A percentile compares a stretch with the other conserved stretches of the same genome.
These are phyloP conservation scores for Lochmaea crataegi DNA, from an alignment of 2,888 invertebrate genomes.

Conservation along the genomic window DNA sequence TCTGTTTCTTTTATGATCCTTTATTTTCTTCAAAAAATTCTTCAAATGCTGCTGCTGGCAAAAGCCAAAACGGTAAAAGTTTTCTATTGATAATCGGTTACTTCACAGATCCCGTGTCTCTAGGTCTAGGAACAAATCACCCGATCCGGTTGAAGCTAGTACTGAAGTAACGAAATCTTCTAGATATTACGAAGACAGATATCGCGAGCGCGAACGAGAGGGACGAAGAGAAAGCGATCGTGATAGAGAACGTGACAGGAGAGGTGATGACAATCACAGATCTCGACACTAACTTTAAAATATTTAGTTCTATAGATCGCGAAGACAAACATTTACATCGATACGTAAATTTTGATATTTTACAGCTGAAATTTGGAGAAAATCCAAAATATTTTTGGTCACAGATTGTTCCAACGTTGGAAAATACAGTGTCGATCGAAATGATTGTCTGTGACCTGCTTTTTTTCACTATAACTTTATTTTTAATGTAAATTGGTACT, in stretches of 20 bases:
- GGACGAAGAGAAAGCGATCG: slow-evolving; percentile 74
- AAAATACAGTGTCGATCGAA: background rate
- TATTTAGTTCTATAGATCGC: slow-evolving; percentile 8
- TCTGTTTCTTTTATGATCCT: too few species aligned
- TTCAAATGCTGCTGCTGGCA: background rate
- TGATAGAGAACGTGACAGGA: slow-evolving; percentile 74
- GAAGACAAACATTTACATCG: slow-evolving; percentile 1
- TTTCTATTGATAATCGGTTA: background rate
- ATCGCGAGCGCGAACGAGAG: slow-evolving; percentile 73
- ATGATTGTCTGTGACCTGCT: slow-evolving; percentile 6
- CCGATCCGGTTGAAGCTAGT: slow-evolving; percentile 67
- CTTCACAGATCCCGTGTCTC: slow-evolving; percentile 45
- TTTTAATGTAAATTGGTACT: slow-evolving; percentile 16
- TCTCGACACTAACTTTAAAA: slow-evolving; percentile 70
- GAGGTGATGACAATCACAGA: slow-evolving; percentile 77
- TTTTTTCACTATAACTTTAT: background rate
- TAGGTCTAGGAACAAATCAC: slow-evolving; percentile 72
- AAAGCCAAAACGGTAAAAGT: background rate
- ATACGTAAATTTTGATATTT: background rate
- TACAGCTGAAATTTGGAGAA: too few species aligned
- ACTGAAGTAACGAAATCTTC: slow-evolving; percentile 58
- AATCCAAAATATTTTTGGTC: background rate
- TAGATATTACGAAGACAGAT: slow-evolving; percentile 89
- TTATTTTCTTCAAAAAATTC: background rate
- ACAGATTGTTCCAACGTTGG: background rate